Base-by-base conservation (phyloP, 2,113 vertebrate species). In the Tupaia tana region DNA sequence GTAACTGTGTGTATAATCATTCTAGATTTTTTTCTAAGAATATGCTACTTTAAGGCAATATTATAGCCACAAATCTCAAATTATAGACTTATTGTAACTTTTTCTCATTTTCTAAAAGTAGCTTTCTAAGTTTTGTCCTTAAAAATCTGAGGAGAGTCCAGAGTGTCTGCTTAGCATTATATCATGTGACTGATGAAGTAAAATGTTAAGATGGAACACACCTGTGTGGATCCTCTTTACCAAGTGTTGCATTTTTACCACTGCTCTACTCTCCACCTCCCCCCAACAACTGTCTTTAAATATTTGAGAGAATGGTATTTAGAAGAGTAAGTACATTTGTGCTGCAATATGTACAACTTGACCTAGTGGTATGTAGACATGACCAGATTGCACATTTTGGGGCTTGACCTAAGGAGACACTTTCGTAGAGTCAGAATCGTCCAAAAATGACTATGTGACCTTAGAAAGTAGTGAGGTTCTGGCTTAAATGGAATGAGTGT, bases 221-320 rank as follows among this genome's bases (percentile, higher is more conserved):
- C 43, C 43, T 6, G 43, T 43, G 43, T 43, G 43, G 43, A 43
- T 43, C 43, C 43, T 4, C 43, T 43, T 43, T 43, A 43, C 43
- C 43, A 43, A 43, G 43, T 43, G 43, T 43, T 43, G 43, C 43
- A 43, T 43, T 43, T 43, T 43, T 43, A 43, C 43, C 43, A 43
- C 43, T 43, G 43, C 43, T 3, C 43, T 43, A 43, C 43, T 43
- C 43, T 43, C 43, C 43, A 43, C 43, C 43, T 6, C 43, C 43
- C 43, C 43, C 43, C n/a, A n/a, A n/a, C n/a, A 43, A n/a, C 22
- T 52, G 6, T 59, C 31, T 90, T 93, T 84, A 61, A 78, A 71
- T 18, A 73, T 79, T 82, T 75, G 25, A 78, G 91, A 94, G n/a
- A 34, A 89, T 71, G 58, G 34, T 18, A 86, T 93, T 86, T 89